Conservation (phyloP, 2,888 invertebrate species). For the Penaeus monodon region DNA sequence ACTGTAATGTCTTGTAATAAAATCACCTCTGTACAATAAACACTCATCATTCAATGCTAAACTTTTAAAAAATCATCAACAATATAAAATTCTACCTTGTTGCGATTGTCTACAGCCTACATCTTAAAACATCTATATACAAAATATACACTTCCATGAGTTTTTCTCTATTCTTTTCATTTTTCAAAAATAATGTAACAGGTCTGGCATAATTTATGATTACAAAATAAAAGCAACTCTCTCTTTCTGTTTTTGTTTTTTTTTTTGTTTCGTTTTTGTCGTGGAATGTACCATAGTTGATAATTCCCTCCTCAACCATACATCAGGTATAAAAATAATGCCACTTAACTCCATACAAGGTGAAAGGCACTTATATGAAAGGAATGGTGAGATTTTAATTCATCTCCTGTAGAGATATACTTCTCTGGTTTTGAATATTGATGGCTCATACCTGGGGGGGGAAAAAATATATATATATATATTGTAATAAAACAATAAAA, state of each 20-base stretch:
- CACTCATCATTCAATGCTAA: background rate
- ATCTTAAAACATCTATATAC: conserved; percentile 18
- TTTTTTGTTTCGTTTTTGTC: no score
- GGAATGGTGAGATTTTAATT: conserved; percentile 1
- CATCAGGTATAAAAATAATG: conserved; percentile 33
- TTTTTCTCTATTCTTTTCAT: background rate
- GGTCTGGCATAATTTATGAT: no score
- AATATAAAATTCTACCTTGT: conserved; percentile 16
- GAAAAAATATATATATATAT: conserved; percentile 11
- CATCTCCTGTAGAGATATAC: background rate
- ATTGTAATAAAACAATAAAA: no score
- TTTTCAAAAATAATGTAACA: no score
- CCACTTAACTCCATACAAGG: conserved; percentile 28
- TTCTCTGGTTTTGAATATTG: background rate
- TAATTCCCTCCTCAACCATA: no score
- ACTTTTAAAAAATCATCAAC: conserved; percentile 14
- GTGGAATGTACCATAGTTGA: no score
- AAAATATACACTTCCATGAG: conserved; percentile 18
- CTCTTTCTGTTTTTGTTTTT: no score
- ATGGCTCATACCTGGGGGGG: background rate
- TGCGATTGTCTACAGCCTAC: background rate
- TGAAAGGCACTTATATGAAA: conserved; percentile 39
- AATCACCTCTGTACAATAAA: background rate
- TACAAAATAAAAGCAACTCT: no score
- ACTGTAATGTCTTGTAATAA: background rate